Percentiles rank a stretch among this genome's conserved stretches.
These are phyloP conservation scores for Heterohyrax brucei DNA, from an alignment of 2,797 vertebrate species.

Conservation along the genomic window DNA sequence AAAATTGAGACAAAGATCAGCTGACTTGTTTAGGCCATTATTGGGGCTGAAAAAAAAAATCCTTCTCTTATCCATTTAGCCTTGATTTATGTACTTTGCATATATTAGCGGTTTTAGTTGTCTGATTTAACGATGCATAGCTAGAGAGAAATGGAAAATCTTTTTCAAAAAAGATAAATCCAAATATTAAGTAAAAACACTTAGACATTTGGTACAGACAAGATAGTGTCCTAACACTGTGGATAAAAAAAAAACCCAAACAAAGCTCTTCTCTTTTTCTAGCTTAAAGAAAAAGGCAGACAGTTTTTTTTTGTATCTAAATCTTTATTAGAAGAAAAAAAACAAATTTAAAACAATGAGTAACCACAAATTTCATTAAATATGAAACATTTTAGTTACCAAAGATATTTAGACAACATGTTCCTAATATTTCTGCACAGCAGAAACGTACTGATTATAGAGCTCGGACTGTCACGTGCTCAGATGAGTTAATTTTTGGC, in stretches of 20 bases:
- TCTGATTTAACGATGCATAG: background rate
- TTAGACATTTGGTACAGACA: background rate
- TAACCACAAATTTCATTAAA: slow-evolving; percentile 88
- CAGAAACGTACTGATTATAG: slow-evolving; percentile 90
- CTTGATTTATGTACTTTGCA: slow-evolving; percentile 60
- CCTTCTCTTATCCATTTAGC: background rate
- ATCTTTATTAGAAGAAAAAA: slow-evolving; percentile 92
- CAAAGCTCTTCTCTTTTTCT: background rate
- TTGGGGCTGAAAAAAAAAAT: background rate
- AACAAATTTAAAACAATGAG: slow-evolving; percentile 85
- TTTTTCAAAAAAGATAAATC: slow-evolving; percentile 31
- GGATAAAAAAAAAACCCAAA: background rate
- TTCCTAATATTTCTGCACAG: slow-evolving; percentile 91
- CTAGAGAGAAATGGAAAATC: background rate
- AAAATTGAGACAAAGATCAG: slow-evolving; percentile 53
- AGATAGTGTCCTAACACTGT: background rate
- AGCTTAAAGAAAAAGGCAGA: slow-evolving; percentile 64
- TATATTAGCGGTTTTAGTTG: slow-evolving; percentile 51
- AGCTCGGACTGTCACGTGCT: slow-evolving; percentile 83
- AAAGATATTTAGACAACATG: slow-evolving; percentile 86
- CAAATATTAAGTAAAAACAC: background rate
- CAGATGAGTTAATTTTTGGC: slow-evolving; percentile 88
- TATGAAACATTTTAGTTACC: slow-evolving; percentile 88
- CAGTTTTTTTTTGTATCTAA: slow-evolving; percentile 85
- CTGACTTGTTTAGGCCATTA: background rate